Evolutionary conservation across 2,113 vertebrate genomes (phyloP).

Genomic region (Anhinga rufa): DNA sequence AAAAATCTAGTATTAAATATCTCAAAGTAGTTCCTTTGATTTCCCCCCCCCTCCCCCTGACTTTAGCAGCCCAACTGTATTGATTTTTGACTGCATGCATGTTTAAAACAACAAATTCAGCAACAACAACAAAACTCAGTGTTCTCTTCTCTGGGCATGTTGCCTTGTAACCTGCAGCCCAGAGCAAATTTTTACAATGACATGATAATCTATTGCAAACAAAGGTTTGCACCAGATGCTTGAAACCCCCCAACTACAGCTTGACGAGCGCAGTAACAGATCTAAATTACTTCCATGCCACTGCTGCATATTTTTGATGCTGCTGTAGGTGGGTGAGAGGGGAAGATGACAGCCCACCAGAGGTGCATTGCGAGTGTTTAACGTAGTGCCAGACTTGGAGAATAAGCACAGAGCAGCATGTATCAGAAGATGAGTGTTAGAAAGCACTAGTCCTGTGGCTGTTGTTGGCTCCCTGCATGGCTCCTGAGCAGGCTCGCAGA

Average conservation of each 20-base stretch:
- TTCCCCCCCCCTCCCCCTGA: neutral
- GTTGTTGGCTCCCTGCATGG: neutral
- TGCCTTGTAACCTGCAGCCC: constrained; percentile 24
- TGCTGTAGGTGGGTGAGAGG: neutral
- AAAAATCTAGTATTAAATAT: constrained; percentile 9
- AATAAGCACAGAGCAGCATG: neutral
- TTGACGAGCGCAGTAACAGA: neutral
- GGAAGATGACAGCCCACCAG: neutral
- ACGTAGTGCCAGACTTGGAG: neutral
- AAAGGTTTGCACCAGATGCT: constrained; percentile 46
- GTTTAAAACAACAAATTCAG: neutral
- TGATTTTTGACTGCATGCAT: neutral
- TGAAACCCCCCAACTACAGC: neutral
- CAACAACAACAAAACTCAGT: neutral
- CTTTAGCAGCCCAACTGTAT: neutral
- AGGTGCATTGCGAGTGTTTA: neutral
- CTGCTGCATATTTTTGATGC: constrained; percentile 2
- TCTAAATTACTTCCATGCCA: constrained; percentile 33
- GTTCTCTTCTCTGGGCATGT: neutral
- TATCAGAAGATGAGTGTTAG: neutral
- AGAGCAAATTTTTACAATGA: neutral
- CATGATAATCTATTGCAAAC: constrained; percentile 20
- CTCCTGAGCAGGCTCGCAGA: neutral
- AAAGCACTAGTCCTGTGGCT: neutral
- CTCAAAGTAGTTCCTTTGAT: neutral